Evolutionary conservation across 2,113 vertebrate genomes (phyloP).

Genomic region (Sturnus vulgaris): DNA sequence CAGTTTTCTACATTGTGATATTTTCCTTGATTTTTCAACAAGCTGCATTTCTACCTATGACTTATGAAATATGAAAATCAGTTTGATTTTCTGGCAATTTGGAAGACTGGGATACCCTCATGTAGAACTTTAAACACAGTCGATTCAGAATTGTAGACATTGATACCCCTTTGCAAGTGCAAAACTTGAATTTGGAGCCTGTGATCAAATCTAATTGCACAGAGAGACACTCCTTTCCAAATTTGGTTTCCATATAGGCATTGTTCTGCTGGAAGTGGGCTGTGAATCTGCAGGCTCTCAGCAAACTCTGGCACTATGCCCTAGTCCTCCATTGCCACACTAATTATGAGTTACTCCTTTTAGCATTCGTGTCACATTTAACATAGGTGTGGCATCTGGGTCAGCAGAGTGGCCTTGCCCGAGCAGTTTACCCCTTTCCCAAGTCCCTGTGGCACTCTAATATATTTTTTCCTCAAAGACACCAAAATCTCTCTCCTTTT

Average conservation of each 20-base stretch:
- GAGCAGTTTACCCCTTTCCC: not conserved
- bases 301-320: not conserved
- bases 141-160: not conserved
- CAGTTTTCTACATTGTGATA: not conserved
- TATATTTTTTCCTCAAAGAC: not conserved
- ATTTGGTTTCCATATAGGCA: not conserved
- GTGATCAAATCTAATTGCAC: not conserved
- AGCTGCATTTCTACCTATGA: not conserved
- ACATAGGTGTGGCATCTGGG: not conserved
- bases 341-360: not conserved
- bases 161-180: accelerated
- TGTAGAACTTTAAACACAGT: not conserved
- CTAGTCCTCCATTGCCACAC: not conserved
- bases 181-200: not conserved
- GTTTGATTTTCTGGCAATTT: not conserved
- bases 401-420: not conserved
- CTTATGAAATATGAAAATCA: not conserved
- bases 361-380: not conserved
- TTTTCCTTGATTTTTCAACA: not conserved
- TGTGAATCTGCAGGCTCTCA: not conserved
- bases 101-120: not conserved
- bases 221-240: not conserved
- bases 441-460: not conserved
- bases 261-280: not conserved
- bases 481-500: not conserved